Conservation (phyloP, 2,888 invertebrate genomes). For the Tetropium fuscum region DNA sequence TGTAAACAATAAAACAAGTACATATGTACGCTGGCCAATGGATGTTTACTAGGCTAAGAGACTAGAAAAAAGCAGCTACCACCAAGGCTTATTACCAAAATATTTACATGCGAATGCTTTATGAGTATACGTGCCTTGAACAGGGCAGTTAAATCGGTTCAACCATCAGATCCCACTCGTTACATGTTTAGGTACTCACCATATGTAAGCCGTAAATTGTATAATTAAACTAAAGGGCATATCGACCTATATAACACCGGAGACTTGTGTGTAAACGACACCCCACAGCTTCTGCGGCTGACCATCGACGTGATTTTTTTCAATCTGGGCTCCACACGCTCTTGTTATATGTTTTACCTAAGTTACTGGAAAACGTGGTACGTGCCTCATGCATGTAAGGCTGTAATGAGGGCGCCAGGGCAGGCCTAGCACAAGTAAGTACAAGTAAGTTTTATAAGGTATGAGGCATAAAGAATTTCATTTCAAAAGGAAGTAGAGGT, state of each 20-base stretch:
- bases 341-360: constrained; percentile 12
- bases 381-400: constrained; percentile 37
- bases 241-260: constrained; percentile 36
- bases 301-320: constrained; percentile 4
- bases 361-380: constrained; percentile 32
- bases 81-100: constrained; percentile 33
- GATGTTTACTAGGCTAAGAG: constrained; percentile 29
- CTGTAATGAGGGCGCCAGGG: too few relatives aligned
- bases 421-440: too few relatives aligned
- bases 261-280: constrained; percentile 16
- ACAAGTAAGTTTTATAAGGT: too few relatives aligned
- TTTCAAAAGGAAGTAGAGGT: too few relatives aligned
- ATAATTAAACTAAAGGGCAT: constrained; percentile 39
- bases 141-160: constrained; percentile 37
- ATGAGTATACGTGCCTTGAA: constrained; percentile 37
- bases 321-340: neutral
- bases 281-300: constrained; percentile 11
- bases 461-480: too few relatives aligned
- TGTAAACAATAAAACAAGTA: too few relatives aligned
- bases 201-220: constrained; percentile 36
- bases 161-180: constrained; percentile 38
- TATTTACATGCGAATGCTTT: constrained; percentile 31
- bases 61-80: constrained; percentile 36
- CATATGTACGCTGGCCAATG: neutral
- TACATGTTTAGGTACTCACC: constrained; percentile 36